Base-by-base conservation (phyloP, 35 echinoderm and acorn worm species). In the Patiria miniata region DNA sequence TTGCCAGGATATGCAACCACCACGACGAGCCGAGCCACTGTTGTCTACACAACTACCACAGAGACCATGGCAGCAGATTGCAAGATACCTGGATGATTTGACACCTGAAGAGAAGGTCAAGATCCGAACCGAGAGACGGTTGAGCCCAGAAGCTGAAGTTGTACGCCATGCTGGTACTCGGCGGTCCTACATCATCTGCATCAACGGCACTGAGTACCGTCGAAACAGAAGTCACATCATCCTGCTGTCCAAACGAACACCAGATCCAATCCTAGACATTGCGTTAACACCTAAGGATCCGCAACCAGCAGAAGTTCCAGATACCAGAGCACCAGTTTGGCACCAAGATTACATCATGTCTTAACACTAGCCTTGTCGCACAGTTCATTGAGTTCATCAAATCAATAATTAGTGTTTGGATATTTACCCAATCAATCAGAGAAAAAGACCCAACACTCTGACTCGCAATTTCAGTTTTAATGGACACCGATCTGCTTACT, bases 221-320 rank as follows among this genome's bases (percentile, higher is more conserved):
- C 39, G 80, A 51, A 83, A 83, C 51, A 50, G 80, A 53, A 38
- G 80, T 53, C 39, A 83, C 40, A 83, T 83, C 1, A 5, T 83
- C 17, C 51, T 33, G 16, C 34, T 50, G 7, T 14, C 80, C 21
- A 32, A 9, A n/a, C 26, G 5, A 44, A 9, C 37, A 42, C 4
- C 5, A 22, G 9, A 83, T 42, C 28, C 15, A 83, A 40, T 52
- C 17, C 15, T 44, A 15, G 80, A 83, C 7, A 19, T 61, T 30
- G 19, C 8, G 19, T 7, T 19, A 22, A 22, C 58, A 61, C 6
- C 9, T 6, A 30, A 61, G 18, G 58, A 21, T 6, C 5, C 8
- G 8, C n/a, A n/a, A n/a, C n/a, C n/a, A n/a, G n/a, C n/a, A n/a
- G n/a, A n/a, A n/a, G n/a, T n/a, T n/a, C n/a, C 5, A 16, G 58